These are phyloP conservation scores for Rhinichthys klamathensis DNA, from an alignment of 2,113 vertebrate species.

Conservation along the genomic window DNA sequence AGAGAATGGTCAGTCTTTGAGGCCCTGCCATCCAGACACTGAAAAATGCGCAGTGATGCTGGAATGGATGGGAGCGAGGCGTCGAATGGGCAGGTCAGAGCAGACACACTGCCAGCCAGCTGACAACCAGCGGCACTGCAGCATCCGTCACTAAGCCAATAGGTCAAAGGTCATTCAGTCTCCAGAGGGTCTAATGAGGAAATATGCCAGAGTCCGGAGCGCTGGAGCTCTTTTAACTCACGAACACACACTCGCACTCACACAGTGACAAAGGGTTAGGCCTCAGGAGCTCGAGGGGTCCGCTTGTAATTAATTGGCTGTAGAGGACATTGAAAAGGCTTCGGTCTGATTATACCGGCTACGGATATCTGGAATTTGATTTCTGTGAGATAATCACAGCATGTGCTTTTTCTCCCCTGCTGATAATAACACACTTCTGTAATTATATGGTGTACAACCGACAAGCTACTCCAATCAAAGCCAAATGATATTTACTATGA, in stretches of 20 bases:
- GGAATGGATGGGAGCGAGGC: slow-evolving; percentile 36
- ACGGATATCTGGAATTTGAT: slow-evolving; percentile 18
- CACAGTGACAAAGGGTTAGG: slow-evolving; percentile 25
- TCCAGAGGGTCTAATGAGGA: slow-evolving; percentile 57
- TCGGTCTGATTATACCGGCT: neutral
- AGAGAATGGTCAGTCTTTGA: neutral
- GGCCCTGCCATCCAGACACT: neutral
- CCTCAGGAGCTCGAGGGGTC: slow-evolving; percentile 23
- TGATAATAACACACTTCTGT: slow-evolving; percentile 29
- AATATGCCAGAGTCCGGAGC: slow-evolving; percentile 48
- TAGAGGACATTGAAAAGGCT: slow-evolving; percentile 35
- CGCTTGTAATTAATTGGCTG: slow-evolving; percentile 49
- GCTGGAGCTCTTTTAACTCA: slow-evolving; percentile 23
- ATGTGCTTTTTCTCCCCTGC: slow-evolving; percentile 1
- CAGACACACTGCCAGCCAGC: slow-evolving; percentile 36
- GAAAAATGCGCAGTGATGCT: slow-evolving; percentile 9
- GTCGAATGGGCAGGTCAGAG: slow-evolving; percentile 40
- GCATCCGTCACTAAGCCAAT: slow-evolving; percentile 55
- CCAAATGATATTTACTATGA: slow-evolving; percentile 25
- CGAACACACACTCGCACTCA: slow-evolving; percentile 28
- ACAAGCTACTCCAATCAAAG: slow-evolving; percentile 27
- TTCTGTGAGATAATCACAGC: slow-evolving; percentile 12
- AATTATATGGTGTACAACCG: slow-evolving; percentile 4
- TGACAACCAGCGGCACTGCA: slow-evolving; percentile 50
- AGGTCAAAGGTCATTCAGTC: slow-evolving; percentile 50